Evolutionary conservation across 1,140 invertebrate genomes (phyloP).

Genomic region (Adoxophyes honmai): DNA sequence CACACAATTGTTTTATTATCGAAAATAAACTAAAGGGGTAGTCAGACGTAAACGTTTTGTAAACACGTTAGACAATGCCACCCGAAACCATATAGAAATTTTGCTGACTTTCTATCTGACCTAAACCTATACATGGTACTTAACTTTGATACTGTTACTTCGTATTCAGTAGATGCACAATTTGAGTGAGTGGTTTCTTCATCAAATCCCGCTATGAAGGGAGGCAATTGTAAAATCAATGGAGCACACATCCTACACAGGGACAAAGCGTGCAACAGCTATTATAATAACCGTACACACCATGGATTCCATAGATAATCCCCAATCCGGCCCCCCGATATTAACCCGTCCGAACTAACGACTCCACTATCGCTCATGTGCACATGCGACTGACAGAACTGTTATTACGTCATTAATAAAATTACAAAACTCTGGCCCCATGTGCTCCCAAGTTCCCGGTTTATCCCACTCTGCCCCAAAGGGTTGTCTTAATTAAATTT

Average conservation of each 20-base stretch:
- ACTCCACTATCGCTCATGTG: constrained; percentile 70
- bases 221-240: not conserved
- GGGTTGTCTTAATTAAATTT: constrained; percentile 72
- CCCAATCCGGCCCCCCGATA: constrained; percentile 58
- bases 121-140: no score
- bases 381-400: constrained; percentile 73
- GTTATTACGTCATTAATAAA: constrained; percentile 78
- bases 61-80: no score
- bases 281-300: constrained; percentile 31
- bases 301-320: constrained; percentile 58
- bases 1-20: no score
- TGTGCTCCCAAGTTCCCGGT: constrained; percentile 62
- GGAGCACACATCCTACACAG: not conserved
- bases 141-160: no score
- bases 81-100: no score
- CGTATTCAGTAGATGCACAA: no score
- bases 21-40: no score
- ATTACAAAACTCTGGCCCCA: constrained; percentile 72
- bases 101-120: no score
- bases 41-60: no score
- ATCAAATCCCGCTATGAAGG: no score
- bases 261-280: not conserved
- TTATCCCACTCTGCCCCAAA: constrained; percentile 56
- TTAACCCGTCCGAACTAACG: constrained; percentile 71
- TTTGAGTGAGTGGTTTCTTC: no score